Percentiles rank a stretch among this genome's conserved stretches.
These are phyloP conservation scores for Halcyon badia DNA, from an alignment of 2,797 vertebrate genomes.

Conservation along the genomic window DNA sequence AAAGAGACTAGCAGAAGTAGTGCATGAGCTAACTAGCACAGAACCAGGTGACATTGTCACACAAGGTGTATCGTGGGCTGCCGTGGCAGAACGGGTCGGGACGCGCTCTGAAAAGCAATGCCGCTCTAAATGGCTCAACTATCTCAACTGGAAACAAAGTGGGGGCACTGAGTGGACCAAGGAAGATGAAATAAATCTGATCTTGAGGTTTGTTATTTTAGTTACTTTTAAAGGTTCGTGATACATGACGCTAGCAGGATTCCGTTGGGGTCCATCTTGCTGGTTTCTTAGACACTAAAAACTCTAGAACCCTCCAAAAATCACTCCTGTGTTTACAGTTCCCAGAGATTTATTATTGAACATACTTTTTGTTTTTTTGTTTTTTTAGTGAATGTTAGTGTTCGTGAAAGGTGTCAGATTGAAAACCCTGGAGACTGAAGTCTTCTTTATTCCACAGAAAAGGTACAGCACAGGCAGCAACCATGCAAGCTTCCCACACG, in stretches of 20 bases:
- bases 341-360: constrained; percentile 70
- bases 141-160: constrained; percentile 99
- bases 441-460: constrained; percentile 78
- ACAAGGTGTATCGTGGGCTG: constrained; percentile 96
- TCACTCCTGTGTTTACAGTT: constrained; percentile 59
- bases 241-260: not conserved
- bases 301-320: constrained; percentile 46
- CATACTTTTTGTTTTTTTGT: constrained; percentile 72
- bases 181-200: constrained; percentile 95
- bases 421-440: constrained; percentile 78
- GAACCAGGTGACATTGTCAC: constrained; percentile 94
- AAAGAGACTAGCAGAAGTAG: constrained; percentile 92
- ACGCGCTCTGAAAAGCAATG: constrained; percentile 98
- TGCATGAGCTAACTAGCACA: constrained; percentile 95
- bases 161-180: constrained; percentile 99
- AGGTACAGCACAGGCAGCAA: constrained; percentile 75
- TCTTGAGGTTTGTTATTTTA: constrained; percentile 83
- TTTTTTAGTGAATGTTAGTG: constrained; percentile 78
- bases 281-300: constrained; percentile 44
- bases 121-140: constrained; percentile 98
- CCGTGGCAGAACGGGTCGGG: constrained; percentile 93
- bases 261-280: constrained; percentile 41
- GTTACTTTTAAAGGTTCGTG: not conserved
- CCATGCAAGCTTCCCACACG: constrained; percentile 66
- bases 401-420: constrained; percentile 77